These are phyloP conservation scores for Hetaerina titia DNA, from an alignment of 2,888 invertebrate species.

Conservation along the genomic window DNA sequence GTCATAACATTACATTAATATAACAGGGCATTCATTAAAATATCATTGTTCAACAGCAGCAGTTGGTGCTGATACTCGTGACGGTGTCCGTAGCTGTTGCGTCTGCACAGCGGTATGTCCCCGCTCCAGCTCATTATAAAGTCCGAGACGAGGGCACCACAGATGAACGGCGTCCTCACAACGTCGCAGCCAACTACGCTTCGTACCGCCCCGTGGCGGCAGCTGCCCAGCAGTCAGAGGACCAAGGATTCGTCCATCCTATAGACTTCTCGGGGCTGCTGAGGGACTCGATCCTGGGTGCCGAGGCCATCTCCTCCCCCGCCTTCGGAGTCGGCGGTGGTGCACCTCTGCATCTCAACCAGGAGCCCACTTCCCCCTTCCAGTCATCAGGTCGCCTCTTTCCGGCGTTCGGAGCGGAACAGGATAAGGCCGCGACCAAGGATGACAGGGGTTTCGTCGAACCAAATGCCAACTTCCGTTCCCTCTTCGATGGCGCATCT, in stretches of 20 bases:
- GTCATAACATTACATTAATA: not conserved
- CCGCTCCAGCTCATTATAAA: conserved; percentile 68
- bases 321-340: conserved; percentile 73
- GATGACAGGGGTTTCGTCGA: conserved; percentile 73
- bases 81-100: conserved; percentile 30
- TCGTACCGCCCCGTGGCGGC: conserved; percentile 53
- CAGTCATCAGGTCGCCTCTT: conserved; percentile 31
- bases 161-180: conserved; percentile 44
- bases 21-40: not conserved
- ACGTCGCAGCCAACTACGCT: conserved; percentile 15
- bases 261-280: conserved; percentile 81
- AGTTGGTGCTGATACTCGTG: not conserved
- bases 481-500: conserved; percentile 73
- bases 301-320: conserved; percentile 75
- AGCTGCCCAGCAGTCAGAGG: conserved; percentile 68
- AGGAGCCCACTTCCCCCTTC: conserved; percentile 65
- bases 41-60: not conserved
- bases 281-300: not conserved
- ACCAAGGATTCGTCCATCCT: conserved; percentile 78
- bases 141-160: conserved; percentile 69
- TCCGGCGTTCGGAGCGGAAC: conserved; percentile 34
- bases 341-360: conserved; percentile 67
- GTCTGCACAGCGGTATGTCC: conserved; percentile 53
- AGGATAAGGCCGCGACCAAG: conserved; percentile 68
- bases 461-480: conserved; percentile 73